A percentile compares a stretch with the other conserved stretches of the same genome.
Evolutionary conservation across 2,113 vertebrate species (phyloP).

Genomic region (Numenius arquata): DNA sequence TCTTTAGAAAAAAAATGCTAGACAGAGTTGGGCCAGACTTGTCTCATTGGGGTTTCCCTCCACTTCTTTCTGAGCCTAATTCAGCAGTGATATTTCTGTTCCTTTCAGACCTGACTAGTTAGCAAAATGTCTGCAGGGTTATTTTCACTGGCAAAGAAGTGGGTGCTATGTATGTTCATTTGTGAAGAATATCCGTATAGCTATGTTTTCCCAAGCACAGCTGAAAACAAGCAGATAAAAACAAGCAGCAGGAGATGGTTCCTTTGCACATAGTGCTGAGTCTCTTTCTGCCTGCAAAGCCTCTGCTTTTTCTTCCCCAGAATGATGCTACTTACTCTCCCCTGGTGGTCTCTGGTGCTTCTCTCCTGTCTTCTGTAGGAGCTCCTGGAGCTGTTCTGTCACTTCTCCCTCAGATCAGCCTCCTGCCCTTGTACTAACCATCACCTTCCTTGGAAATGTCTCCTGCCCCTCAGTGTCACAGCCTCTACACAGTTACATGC

Average conservation of each 20-base stretch:
- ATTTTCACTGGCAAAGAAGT: not conserved
- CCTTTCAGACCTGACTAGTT: not conserved
- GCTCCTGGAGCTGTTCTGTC: not conserved
- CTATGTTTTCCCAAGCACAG: not conserved
- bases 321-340: not conserved
- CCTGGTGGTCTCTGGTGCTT: not conserved
- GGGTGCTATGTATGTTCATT: not conserved
- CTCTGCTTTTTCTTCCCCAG: not conserved
- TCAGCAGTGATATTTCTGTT: not conserved
- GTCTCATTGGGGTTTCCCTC: not conserved
- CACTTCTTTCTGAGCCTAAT: not conserved
- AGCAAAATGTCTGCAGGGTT: not conserved
- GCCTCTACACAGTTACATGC: not conserved
- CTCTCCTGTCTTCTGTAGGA: not conserved
- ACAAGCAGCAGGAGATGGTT: not conserved
- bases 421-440: not conserved
- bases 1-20: not conserved
- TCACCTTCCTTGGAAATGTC: not conserved
- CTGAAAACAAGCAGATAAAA: conserved; percentile 21
- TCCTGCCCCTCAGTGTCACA: not conserved
- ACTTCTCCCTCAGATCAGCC: not conserved
- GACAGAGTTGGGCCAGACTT: not conserved
- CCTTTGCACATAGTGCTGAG: not conserved
- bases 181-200: not conserved
- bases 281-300: not conserved